Conservation (phyloP, 2,888 invertebrate species). For the Melanostoma mellinum region DNA sequence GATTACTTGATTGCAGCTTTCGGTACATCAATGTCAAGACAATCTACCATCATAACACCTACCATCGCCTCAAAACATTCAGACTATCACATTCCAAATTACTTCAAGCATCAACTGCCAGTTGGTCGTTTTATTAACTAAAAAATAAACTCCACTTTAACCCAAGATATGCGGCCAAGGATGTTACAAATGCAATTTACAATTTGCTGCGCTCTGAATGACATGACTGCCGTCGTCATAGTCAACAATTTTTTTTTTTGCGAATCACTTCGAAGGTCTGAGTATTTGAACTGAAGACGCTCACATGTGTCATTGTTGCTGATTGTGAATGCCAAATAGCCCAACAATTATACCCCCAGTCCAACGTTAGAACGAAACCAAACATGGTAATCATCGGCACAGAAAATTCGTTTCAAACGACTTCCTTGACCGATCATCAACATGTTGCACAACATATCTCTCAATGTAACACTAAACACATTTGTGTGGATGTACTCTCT, state of each 20-base stretch:
- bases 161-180: conserved; percentile 56
- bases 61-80: no score
- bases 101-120: neutral
- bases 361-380: conserved; percentile 40
- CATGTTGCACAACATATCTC: conserved; percentile 55
- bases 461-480: conserved; percentile 22
- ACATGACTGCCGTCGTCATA: conserved; percentile 30
- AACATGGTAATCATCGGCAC: conserved; percentile 44
- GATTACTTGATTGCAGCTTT: no score
- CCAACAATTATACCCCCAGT: conserved; percentile 16
- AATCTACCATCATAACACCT: no score
- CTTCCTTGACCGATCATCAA: conserved; percentile 62
- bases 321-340: conserved; percentile 34
- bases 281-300: conserved; percentile 27
- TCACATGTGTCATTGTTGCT: conserved; percentile 22
- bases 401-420: conserved; percentile 36
- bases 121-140: neutral
- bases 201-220: conserved; percentile 46
- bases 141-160: neutral
- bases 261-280: conserved; percentile 36
- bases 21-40: no score
- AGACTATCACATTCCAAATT: no score
- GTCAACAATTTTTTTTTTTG: conserved; percentile 20
- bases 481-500: neutral
- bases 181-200: conserved; percentile 31